Evolutionary conservation across 2,888 invertebrate genomes (phyloP), one percentile per base, ranked within the genome.

Genomic region (Trypoxylon attenuatum): DNA sequence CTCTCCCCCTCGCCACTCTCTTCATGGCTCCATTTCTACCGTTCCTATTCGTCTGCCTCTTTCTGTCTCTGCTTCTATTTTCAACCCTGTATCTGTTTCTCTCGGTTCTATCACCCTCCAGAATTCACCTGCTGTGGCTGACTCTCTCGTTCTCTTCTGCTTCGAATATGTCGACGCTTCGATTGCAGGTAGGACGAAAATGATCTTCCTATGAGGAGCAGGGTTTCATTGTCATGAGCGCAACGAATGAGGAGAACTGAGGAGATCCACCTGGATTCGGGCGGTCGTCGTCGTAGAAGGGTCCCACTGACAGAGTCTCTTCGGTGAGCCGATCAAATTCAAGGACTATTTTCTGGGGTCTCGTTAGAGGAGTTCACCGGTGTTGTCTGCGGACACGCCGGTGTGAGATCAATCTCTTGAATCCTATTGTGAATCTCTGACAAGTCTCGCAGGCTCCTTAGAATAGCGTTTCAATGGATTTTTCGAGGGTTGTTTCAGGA

Each of bases 361-460:
- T 60, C 66, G 52, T 57, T 66, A 61, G 59, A 73, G 49, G 57
- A 66, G 59, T 57, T 61, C 8, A n/a, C n/a, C 39, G 51, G 53
- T 60, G 69, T 73, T 73, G 73, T 73, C 52, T 42, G 70, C 46
- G 62, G 59, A 56, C 69, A 51, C 51, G 29, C 29, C 8, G 33
- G 57, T 27, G 67, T 33, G 68, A 54, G 60, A 64, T 71, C 75
- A 66, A 69, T 64, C 66, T 62, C 63, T 56, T 55, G 54, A 54
- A 67, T 58, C 18, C 69, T n/a, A 74, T 74, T 74, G 74, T 74
- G 13, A 10, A 43, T 23, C 38, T 10, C 13, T 5, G 4, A 15
- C 29, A 47, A 64, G 69, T 53, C 53, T 46, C 49, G 53, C 42
- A 43, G 29, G 5, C n/a, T n/a, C n/a, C n/a, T n/a, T n/a, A n/a